Base-by-base conservation (phyloP, 2,888 invertebrate species). In the Coelopa pilipes region DNA sequence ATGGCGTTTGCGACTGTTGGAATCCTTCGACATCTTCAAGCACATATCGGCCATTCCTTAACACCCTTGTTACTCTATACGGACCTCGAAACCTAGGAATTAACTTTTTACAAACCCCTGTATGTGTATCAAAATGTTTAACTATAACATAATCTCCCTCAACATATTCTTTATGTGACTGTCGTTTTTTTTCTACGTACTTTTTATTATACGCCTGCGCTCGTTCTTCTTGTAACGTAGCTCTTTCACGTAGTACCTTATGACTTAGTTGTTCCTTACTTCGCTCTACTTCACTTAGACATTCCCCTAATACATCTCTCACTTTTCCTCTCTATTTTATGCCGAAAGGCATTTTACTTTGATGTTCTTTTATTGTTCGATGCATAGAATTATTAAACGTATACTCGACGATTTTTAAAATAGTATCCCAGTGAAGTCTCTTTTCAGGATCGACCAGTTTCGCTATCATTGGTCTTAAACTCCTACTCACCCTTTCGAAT, bases 291-390 rank as follows among this genome's bases (percentile, higher is more conserved):
- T 67, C 17, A 5, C 34, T 45, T 53, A 78, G 13, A 55, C 65
- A 74, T 60, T 78, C 76, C 55, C 15, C 74, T 3, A n/a, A 78
- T 15, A 24, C 13, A 53, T 78, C 78, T 7, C 53, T 46, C 46
- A 75, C 50, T n/a, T 62, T 68, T 3, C 76, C 76, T 68, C 17
- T 77, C 45, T 78, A 76, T 1, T 15, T n/a, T 11, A 76, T 19
- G 0, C 78, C 78, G 70, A 78, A 79, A 3, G 78, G n/a, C 75
- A 78, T 75, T 4, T 72, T 60, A 12, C 78, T 78, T 1, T 77
- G 76, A 47, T 76, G 74, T 19, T 76, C 21, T 1, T 59, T 34
- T 11, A 75, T 74, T 2, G 72, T 50, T 15, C 74, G 72, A 49
- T 78, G 71, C 1, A 49, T 12, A 1, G 78, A 77, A 12, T 55